phyloP scores from a whole-genome alignment of 1,140 invertebrate species.

The Aphelenchoides fujianensis region DNA sequence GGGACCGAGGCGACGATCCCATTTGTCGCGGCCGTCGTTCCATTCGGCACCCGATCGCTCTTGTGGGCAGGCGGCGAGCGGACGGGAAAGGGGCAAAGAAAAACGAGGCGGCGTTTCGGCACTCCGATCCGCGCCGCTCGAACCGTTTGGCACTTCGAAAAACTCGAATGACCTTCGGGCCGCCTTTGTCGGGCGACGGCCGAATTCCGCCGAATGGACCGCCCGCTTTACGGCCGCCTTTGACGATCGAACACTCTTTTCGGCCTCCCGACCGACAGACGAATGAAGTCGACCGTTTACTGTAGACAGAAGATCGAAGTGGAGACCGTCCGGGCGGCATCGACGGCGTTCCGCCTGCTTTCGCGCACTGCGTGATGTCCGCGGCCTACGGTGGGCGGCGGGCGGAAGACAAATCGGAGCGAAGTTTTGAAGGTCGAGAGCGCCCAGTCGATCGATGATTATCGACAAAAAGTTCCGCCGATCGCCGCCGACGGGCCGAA shows the following conservation, averaged over 20 bases:
- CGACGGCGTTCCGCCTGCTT: no score
- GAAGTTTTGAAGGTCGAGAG: neutral
- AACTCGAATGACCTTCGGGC: neutral
- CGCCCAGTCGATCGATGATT: neutral
- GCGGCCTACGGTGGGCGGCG: neutral
- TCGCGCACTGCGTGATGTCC: neutral
- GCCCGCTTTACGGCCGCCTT: neutral
- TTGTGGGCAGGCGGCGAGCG: neutral
- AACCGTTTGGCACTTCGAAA: constrained; percentile 2
- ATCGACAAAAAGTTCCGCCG: neutral
- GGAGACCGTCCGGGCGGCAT: no score
- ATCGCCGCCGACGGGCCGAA: no score
- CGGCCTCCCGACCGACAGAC: no score
- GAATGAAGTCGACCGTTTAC: no score
- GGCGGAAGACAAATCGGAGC: neutral
- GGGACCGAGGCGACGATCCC: neutral
- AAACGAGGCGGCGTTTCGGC: neutral
- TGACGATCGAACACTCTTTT: neutral
- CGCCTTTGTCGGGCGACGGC: neutral
- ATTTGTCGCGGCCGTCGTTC: neutral
- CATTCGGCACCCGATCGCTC: neutral
- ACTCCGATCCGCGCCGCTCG: neutral
- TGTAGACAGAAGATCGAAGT: no score
- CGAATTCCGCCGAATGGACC: neutral
- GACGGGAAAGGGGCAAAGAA: no score